phyloP scores from a whole-genome alignment of 2,113 vertebrate species.

The Peromyscus californicus region DNA sequence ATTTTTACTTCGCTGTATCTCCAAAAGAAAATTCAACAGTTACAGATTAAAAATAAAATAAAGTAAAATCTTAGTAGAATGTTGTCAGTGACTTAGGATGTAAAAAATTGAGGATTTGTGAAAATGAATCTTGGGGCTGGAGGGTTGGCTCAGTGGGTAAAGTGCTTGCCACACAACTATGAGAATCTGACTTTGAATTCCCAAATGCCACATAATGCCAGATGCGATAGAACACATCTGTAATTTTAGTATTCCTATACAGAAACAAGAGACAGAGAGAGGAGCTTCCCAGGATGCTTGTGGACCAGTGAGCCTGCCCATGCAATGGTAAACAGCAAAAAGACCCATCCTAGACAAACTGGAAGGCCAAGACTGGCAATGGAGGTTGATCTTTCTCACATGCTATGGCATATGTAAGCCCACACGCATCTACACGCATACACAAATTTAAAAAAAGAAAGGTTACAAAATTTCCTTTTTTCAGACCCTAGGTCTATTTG shows the following conservation, averaged over 20 bases:
- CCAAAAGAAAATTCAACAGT: slow-evolving; percentile 29
- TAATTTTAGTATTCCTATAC: background rate
- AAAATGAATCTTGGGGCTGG: background rate
- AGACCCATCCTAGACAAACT: no score
- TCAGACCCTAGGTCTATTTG: background rate
- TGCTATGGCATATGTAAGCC: background rate
- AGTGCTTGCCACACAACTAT: background rate
- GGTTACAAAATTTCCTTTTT: background rate
- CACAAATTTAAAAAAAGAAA: background rate
- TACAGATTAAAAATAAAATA: slow-evolving; percentile 19
- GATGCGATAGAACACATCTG: background rate
- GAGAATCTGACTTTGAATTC: background rate
- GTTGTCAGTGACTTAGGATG: slow-evolving; percentile 12
- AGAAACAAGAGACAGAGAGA: background rate
- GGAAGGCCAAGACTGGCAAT: background rate
- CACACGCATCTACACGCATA: background rate
- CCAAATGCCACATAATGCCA: background rate
- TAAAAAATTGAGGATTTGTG: background rate
- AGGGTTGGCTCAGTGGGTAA: background rate
- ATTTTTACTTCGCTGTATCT: slow-evolving; percentile 26
- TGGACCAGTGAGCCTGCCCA: background rate
- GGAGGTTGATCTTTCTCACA: background rate
- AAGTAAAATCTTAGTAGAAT: background rate
- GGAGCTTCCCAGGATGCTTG: no score
- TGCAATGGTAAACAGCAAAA: background rate